phyloP scores from a whole-genome alignment of 2,797 vertebrate genomes.

The Leucoraja ocellata region DNA sequence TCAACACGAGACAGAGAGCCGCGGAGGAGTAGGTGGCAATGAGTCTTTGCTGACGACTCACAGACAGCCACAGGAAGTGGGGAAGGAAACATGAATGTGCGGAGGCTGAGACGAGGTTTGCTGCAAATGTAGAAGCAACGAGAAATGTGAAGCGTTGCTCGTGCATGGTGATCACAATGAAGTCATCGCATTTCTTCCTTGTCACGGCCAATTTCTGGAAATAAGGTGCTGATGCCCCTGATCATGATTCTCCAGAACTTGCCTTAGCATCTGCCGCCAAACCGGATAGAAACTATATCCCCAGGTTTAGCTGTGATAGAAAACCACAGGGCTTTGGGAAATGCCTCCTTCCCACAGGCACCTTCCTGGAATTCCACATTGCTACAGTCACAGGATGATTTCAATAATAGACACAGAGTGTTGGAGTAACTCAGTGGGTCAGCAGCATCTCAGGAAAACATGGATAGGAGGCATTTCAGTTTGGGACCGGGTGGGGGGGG shows the following conservation, averaged over 20 bases:
- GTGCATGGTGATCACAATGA: background rate
- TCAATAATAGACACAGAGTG: too few species aligned
- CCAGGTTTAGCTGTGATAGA: background rate
- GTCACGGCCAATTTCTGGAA: background rate
- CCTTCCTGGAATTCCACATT: background rate
- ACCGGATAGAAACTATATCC: background rate
- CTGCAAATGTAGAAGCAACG: background rate
- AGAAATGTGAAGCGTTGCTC: background rate
- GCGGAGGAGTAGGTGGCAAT: background rate
- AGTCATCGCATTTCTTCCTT: background rate
- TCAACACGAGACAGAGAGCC: background rate
- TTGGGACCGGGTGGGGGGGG: too few species aligned
- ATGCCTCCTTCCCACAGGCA: background rate
- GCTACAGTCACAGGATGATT: background rate
- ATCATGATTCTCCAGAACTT: background rate
- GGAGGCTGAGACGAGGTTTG: too few species aligned
- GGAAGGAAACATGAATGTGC: too few species aligned
- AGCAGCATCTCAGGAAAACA: too few species aligned
- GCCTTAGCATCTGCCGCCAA: background rate
- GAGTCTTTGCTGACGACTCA: background rate
- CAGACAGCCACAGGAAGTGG: too few species aligned
- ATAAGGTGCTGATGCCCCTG: background rate
- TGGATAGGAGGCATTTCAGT: too few species aligned
- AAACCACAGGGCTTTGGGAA: background rate
- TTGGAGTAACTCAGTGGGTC: too few species aligned